A percentile compares a stretch with the other conserved stretches of the same genome.
These are phyloP conservation scores for Pionites leucogaster DNA, from an alignment of 2,113 vertebrate genomes.

Conservation along the genomic window DNA sequence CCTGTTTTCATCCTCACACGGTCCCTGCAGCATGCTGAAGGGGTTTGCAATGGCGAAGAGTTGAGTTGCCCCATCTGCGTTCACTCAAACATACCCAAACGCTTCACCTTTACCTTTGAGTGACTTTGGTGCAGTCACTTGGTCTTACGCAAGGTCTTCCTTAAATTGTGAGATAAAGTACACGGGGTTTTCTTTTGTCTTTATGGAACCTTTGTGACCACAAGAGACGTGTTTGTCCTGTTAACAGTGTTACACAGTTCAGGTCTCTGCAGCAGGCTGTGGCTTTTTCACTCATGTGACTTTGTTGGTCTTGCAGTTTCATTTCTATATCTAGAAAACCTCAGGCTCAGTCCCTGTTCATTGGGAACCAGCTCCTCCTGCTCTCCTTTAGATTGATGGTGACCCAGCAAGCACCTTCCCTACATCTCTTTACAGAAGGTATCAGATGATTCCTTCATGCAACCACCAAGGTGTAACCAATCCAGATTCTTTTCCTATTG, in stretches of 20 bases:
- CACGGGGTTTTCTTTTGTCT: neutral
- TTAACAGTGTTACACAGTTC: neutral
- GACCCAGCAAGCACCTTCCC: neutral
- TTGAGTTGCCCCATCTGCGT: no score
- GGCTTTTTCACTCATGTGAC: neutral
- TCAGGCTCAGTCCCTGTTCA: neutral
- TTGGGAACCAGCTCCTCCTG: neutral
- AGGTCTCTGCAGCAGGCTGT: neutral
- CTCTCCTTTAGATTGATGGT: neutral
- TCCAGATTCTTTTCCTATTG: neutral
- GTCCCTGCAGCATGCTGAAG: neutral
- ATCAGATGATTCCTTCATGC: neutral
- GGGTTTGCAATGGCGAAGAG: neutral
- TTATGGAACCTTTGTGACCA: neutral
- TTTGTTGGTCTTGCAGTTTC: neutral
- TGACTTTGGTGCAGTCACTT: neutral
- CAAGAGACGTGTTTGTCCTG: neutral
- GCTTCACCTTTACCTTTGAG: neutral
- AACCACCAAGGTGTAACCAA: rapidly evolving
- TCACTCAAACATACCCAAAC: neutral
- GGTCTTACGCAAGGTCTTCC: neutral
- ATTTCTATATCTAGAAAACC: neutral
- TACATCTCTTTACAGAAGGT: neutral
- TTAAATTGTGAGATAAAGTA: neutral
- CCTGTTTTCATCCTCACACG: neutral